phyloP scores from a whole-genome alignment of 1,140 invertebrate species.

The Mizuhopecten yessoensis region DNA sequence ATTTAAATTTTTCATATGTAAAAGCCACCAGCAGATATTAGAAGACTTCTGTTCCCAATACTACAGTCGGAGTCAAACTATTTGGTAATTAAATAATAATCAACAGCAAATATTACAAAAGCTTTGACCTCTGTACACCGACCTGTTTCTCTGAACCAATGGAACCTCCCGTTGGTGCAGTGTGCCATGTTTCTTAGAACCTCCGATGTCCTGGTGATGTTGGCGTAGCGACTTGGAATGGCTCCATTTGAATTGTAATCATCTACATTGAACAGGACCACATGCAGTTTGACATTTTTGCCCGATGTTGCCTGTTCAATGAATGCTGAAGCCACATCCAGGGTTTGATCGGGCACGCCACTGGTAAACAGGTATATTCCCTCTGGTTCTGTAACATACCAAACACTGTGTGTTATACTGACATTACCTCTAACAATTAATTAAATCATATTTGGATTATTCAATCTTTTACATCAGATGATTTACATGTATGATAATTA shows the following conservation, averaged over 20 bases:
- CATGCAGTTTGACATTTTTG: constrained; percentile 77
- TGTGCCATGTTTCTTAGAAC: constrained; percentile 82
- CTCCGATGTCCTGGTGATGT: constrained; percentile 83
- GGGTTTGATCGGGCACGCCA: constrained; percentile 82
- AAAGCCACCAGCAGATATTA: no score
- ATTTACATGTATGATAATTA: no score
- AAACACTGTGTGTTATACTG: not conserved
- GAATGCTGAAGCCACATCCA: constrained; percentile 78
- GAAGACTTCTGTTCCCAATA: no score
- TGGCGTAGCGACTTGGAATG: constrained; percentile 83
- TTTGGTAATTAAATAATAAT: no score
- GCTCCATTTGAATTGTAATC: constrained; percentile 82
- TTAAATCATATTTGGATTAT: no score
- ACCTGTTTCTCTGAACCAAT: constrained; percentile 84
- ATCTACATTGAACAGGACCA: constrained; percentile 83
- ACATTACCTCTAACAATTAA: no score
- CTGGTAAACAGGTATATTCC: constrained; percentile 84
- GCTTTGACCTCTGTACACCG: no score
- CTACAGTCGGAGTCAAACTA: no score
- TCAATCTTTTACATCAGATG: no score
- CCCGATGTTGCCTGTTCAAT: constrained; percentile 80
- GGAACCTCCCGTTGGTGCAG: constrained; percentile 81
- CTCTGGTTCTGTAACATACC: constrained; percentile 75
- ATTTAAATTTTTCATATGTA: no score
- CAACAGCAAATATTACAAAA: no score